phyloP scores from a whole-genome alignment of 1,140 invertebrate genomes.

The Eurosta solidaginis region DNA sequence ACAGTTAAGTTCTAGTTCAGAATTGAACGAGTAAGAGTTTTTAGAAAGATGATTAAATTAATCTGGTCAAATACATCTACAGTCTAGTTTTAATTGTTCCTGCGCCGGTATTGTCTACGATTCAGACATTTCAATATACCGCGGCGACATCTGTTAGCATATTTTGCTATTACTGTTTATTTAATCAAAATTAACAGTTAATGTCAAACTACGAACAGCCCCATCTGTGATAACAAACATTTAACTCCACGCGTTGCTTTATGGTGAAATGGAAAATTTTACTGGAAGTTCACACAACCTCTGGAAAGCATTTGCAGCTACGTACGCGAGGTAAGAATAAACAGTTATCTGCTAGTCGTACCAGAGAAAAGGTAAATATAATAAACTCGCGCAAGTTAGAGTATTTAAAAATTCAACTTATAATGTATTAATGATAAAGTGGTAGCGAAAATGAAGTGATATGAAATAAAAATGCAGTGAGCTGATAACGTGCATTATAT shows the following conservation, averaged over 20 bases:
- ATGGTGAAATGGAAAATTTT: neutral
- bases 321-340: neutral
- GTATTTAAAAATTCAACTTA: too few relatives aligned
- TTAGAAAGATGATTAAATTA: too few relatives aligned
- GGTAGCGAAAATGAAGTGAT: too few relatives aligned
- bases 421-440: too few relatives aligned
- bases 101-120: too few relatives aligned
- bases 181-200: neutral
- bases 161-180: neutral
- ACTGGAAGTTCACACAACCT: neutral
- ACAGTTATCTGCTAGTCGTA: neutral
- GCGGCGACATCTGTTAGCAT: neutral
- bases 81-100: too few relatives aligned
- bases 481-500: too few relatives aligned
- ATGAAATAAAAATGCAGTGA: too few relatives aligned
- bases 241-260: neutral
- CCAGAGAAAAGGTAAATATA: slow-evolving; percentile 6
- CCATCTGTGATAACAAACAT: neutral
- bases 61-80: too few relatives aligned
- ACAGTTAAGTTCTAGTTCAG: too few relatives aligned
- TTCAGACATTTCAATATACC: too few relatives aligned
- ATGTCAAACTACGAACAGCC: neutral
- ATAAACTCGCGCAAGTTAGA: neutral
- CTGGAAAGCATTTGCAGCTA: neutral
- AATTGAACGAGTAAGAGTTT: too few relatives aligned